phyloP scores from a whole-genome alignment of 2,113 vertebrate genomes.

The Anarrhichthys ocellatus region DNA sequence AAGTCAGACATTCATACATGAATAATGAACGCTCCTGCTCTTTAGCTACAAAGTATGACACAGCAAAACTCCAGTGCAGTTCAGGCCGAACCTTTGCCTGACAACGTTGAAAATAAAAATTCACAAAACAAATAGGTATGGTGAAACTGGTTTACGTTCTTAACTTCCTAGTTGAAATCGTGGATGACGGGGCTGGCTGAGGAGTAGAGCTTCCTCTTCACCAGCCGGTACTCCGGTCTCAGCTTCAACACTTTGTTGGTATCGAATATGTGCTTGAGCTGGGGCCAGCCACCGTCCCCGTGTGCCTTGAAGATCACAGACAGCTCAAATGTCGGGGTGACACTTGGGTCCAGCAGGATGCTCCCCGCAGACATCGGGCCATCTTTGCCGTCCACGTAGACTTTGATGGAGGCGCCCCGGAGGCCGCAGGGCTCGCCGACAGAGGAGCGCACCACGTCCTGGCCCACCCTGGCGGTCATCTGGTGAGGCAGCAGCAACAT shows the following conservation, averaged over 20 bases:
- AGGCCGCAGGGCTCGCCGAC: conserved; percentile 83
- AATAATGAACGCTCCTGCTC: conserved; percentile 6
- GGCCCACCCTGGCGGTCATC: conserved; percentile 74
- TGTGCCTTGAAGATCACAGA: conserved; percentile 78
- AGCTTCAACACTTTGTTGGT: conserved; percentile 77
- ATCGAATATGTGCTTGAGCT: conserved; percentile 76
- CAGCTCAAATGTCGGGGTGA: conserved; percentile 84
- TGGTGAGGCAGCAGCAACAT: conserved; percentile 79
- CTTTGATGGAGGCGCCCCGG: conserved; percentile 78
- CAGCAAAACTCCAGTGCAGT: neutral
- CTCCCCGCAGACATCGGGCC: conserved; percentile 69
- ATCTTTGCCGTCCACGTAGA: conserved; percentile 74
- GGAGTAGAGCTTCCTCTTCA: conserved; percentile 87
- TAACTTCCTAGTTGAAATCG: conserved; percentile 62
- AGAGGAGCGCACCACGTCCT: conserved; percentile 73
- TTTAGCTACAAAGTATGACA: neutral
- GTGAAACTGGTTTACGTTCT: neutral
- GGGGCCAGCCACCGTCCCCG: conserved; percentile 68
- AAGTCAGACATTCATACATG: conserved; percentile 6
- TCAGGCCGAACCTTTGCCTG: neutral
- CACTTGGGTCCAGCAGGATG: conserved; percentile 59
- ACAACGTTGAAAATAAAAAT: neutral
- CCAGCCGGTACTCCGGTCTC: conserved; percentile 80
- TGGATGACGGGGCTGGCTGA: conserved; percentile 82
- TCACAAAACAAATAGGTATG: neutral